phyloP scores from a whole-genome alignment of 1,140 invertebrate species.

The Thaumatotibia leucotreta region DNA sequence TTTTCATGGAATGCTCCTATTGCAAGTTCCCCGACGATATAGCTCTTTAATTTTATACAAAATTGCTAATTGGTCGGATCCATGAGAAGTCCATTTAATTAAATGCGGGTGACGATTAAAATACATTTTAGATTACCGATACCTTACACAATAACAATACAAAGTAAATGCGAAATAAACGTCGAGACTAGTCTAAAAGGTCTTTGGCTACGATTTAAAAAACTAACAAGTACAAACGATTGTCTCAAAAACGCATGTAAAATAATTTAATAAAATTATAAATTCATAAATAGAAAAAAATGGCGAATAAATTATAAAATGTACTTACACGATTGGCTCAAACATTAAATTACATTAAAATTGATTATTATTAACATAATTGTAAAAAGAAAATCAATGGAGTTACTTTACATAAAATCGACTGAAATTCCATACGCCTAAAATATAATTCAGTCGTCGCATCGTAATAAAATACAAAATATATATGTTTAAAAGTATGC shows the following conservation, averaged over 20 bases:
- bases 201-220: slow-evolving; percentile 62
- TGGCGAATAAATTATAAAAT: slow-evolving; percentile 8
- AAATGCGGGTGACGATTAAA: neutral
- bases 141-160: neutral
- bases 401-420: neutral
- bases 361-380: neutral
- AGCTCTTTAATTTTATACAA: too few species aligned
- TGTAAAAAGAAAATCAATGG: neutral
- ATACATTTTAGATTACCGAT: slow-evolving; percentile 21
- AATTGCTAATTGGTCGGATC: too few species aligned
- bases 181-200: slow-evolving; percentile 59
- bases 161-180: slow-evolving; percentile 50
- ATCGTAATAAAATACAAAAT: slow-evolving; percentile 13
- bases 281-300: slow-evolving; percentile 3
- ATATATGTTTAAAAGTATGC: slow-evolving; percentile 12
- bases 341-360: neutral
- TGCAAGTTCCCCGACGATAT: too few species aligned
- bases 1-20: too few species aligned
- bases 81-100: neutral
- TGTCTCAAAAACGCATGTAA: neutral
- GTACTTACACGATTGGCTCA: neutral
- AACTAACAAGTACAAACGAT: neutral
- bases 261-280: slow-evolving; percentile 11
- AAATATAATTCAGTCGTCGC: slow-evolving; percentile 2
- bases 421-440: slow-evolving; percentile 8